phyloP scores from a whole-genome alignment of 2,113 vertebrate species.

The Calcarius ornatus region DNA sequence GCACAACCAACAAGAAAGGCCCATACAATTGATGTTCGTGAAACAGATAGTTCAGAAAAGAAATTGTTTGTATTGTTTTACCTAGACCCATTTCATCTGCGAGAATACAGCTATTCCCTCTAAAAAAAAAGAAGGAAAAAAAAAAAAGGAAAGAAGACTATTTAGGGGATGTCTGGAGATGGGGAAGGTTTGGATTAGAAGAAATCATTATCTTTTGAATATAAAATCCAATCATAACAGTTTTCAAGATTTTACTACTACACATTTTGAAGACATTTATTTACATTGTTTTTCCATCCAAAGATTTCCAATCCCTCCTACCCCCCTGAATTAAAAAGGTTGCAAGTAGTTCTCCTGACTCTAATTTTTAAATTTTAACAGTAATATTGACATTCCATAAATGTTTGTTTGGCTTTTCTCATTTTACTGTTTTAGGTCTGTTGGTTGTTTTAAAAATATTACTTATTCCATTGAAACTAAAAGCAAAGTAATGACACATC shows the following conservation, averaged over 20 bases:
- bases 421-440: neutral
- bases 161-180: neutral
- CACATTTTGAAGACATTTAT: neutral
- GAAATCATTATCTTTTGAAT: neutral
- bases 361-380: neutral
- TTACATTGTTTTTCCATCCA: neutral
- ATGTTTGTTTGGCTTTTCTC: neutral
- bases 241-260: neutral
- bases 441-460: neutral
- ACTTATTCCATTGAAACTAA: neutral
- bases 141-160: neutral
- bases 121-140: slow-evolving; percentile 37
- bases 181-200: neutral
- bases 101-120: slow-evolving; percentile 75
- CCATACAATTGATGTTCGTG: slow-evolving; percentile 93
- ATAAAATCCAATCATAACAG: neutral
- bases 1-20: slow-evolving; percentile 93
- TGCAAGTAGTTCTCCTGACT: neutral
- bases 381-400: neutral
- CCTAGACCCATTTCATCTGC: slow-evolving; percentile 96
- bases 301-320: neutral
- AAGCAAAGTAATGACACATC: neutral
- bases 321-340: neutral
- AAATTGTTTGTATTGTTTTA: slow-evolving; percentile 98
- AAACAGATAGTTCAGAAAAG: slow-evolving; percentile 93